Base-by-base conservation (phyloP, 1,140 invertebrate genomes). In the Drosophila pallidifrons region DNA sequence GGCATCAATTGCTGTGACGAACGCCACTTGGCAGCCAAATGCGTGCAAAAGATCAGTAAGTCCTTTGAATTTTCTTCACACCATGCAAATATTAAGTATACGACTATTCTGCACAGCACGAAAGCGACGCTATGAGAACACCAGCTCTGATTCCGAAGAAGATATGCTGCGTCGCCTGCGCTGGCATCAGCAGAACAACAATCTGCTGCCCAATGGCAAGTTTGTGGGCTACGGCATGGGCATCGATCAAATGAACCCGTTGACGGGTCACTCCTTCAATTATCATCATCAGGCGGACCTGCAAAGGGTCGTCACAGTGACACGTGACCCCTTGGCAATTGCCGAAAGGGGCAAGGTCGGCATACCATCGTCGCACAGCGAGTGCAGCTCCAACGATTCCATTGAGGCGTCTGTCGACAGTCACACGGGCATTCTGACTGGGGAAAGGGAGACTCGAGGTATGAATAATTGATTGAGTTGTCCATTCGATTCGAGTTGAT, bases 81-180 rank as follows among this genome's bases (percentile, higher is more conserved):
- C 3, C 2, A 11, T 3, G 45, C 8, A 5, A 5, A 20, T n/a
- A n/a, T 5, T 7, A 43, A 69, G 13, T 10, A 32, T n/a, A 7
- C 41, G 41, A 43, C 41, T 43, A 13, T 43, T 43, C 4, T 76
- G 38, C 77, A 16, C 25, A 92, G 92, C 91, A 8, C 83, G 92
- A 8, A 92, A 92, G 59, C 79, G 91, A 4, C 90, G 87, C 35
- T 92, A 92, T 58, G 89, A 93, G 38, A 95, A 96, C 77, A 95
- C 95, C 7, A 96, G 95, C 57, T 96, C 95, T 25, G 96, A 96
- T 92, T 96, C 95, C 30, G 96, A 97, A 85, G 96, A 96, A 79
- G 96, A 96, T 91, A 95, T 95, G n/a, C 92, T 95, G 75, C 94
- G 95, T 58, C 92, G 95, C 67, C 91, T 95, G 76, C 93, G 94